Evolutionary conservation across 2,888 invertebrate genomes (phyloP), one percentile per base, ranked within the genome.

Genomic region (Acleris holmiana): DNA sequence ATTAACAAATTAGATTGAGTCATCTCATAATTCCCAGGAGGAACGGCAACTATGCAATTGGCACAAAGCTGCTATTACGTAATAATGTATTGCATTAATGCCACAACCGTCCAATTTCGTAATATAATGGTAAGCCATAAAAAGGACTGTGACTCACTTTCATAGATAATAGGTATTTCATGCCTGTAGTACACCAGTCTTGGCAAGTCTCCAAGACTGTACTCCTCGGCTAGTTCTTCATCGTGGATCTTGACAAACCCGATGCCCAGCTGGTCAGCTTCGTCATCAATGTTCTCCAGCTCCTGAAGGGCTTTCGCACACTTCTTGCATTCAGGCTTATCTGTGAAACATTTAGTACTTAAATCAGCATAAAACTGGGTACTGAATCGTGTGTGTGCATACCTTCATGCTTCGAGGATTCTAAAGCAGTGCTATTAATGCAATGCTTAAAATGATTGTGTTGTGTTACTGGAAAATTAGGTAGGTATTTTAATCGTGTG

Each of bases 211-310:
- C 97, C 97, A 86, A 98, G 94, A 93, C 97, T 98, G 93, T 98
- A 98, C 91, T 98, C 98, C 80, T 97, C 97, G 69, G 98, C 97
- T 73, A 98, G 93, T 77, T 95, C 95, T 88, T 98, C 97, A 83
- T 98, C 98, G 79, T 97, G 96, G 82, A 98, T 98, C 91, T 98
- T 98, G 70, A 98, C 98, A 86, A 98, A 98, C 73, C 98, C 98
- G 80, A 98, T 98, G 69, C 97, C 98, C 71, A 98, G 94, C 85
- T 98, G 97, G 89, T 98, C 98, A 41, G 98, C 98, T 87, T 98
- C 98, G 79, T 98, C 98, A 82, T 98, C 98, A 82, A 98, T 98
- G 91, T 98, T 98, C 89, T 98, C 98, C 86, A 98, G 86, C 89
- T 98, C 98, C 89, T 96, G 96, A 69, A 98, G 93, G 62, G 97